A percentile compares a stretch with the other conserved stretches of the same genome.
Conservation (phyloP, 2,113 vertebrate species). For the Puffinus mauretanicus region DNA sequence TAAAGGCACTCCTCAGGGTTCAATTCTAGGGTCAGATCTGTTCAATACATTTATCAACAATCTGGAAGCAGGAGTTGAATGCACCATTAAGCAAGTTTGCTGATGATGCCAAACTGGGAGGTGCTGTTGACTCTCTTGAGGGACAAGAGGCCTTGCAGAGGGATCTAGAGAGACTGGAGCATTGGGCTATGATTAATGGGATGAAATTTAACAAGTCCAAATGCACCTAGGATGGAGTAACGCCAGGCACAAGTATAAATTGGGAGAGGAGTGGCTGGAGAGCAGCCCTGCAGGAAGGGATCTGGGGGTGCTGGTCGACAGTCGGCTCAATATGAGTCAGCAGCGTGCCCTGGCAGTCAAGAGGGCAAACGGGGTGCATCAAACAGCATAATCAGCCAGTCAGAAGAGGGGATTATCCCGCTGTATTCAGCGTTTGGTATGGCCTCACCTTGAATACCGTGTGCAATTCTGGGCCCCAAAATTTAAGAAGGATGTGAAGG, state of each 20-base stretch:
- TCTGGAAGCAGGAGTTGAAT: background rate
- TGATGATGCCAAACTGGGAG: background rate
- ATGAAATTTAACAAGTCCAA: background rate
- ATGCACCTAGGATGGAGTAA: background rate
- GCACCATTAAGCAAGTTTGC: background rate
- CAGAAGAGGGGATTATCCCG: background rate
- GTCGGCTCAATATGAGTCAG: background rate
- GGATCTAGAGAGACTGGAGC: background rate
- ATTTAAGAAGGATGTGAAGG: no score
- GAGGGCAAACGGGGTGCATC: background rate
- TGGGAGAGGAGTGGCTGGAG: background rate
- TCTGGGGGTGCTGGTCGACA: background rate
- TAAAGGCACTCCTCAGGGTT: background rate
- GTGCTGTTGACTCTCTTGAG: background rate
- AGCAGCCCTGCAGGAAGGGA: background rate
- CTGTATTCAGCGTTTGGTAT: background rate
- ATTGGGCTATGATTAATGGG: background rate
- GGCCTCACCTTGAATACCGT: background rate
- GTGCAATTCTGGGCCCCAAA: no score
- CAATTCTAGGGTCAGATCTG: background rate
- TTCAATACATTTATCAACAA: background rate
- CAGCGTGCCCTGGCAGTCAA: background rate
- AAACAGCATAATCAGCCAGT: background rate
- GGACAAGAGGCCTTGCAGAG: background rate
- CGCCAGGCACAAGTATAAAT: accelerated